Evolutionary conservation across 2,797 vertebrate species (phyloP).

Genomic region (Liparis tanakae): DNA sequence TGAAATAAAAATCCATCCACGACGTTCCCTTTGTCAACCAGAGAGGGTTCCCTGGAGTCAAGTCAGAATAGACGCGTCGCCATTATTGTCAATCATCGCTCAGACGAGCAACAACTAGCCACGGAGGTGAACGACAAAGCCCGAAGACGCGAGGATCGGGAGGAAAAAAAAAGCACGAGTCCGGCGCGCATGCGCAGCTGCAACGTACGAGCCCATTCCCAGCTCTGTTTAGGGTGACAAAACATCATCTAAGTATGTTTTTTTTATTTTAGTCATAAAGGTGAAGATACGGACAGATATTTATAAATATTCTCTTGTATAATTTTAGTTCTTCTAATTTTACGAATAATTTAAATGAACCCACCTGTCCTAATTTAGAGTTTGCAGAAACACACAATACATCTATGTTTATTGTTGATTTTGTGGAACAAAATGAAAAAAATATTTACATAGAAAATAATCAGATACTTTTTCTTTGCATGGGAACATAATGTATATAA

Average conservation of each 20-base stretch:
- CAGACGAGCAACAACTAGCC: conserved; percentile 73
- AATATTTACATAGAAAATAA: not conserved
- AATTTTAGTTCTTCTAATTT: not conserved
- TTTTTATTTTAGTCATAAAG: too few relatives aligned
- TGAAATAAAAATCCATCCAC: conserved; percentile 18
- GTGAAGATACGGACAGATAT: not conserved
- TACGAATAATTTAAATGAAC: not conserved
- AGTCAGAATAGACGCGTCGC: conserved; percentile 81
- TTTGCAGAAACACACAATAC: not conserved
- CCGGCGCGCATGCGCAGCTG: conserved; percentile 48
- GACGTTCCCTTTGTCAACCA: conserved; percentile 53
- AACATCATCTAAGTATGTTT: not conserved
- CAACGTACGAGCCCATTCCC: not conserved
- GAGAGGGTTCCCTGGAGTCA: conserved; percentile 71
- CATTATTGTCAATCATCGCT: conserved; percentile 86
- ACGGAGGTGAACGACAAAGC: conserved; percentile 68
- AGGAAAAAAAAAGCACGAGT: conserved; percentile 60
- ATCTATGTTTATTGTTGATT: not conserved
- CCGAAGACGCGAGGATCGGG: conserved; percentile 64
- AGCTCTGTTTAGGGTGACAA: not conserved
- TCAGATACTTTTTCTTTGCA: rapidly evolving
- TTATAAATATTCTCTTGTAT: too few relatives aligned
- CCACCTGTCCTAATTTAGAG: not conserved
- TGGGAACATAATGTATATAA: not conserved
- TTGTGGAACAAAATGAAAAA: not conserved